A percentile compares a stretch with the other conserved stretches of the same genome.
phyloP scores from a whole-genome alignment of 1,140 invertebrate genomes.

The Drosophila nigrodunni region DNA sequence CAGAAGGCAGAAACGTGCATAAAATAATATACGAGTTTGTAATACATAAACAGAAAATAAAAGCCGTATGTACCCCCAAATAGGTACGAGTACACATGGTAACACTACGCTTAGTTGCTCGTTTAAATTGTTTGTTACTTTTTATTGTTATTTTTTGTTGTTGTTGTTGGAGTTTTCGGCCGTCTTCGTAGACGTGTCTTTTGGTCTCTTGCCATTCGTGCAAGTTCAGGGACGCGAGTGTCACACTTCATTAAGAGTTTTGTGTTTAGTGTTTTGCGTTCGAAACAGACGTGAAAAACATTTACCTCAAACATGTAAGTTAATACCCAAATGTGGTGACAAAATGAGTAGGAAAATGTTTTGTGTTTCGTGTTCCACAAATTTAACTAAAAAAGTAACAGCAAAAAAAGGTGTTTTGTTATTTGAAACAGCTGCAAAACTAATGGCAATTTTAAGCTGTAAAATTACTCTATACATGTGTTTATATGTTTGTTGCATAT shows the following conservation, averaged over 20 bases:
- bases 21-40: conserved; percentile 36
- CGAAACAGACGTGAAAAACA: conserved; percentile 15
- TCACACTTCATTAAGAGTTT: conserved; percentile 34
- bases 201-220: conserved; percentile 31
- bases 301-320: conserved; percentile 3
- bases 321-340: conserved; percentile 4
- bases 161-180: conserved; percentile 2
- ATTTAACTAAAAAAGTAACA: conserved; percentile 7
- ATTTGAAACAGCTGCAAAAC: conserved; percentile 23
- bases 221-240: conserved; percentile 68
- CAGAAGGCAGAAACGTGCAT: conserved; percentile 57
- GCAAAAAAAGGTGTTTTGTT: neutral
- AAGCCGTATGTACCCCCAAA: conserved; percentile 14
- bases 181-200: conserved; percentile 27
- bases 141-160: neutral
- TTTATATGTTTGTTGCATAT: neutral
- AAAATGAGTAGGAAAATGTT: conserved; percentile 6
- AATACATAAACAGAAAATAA: conserved; percentile 39
- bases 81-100: conserved; percentile 24
- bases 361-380: neutral
- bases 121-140: conserved; percentile 19
- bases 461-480: neutral
- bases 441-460: neutral
- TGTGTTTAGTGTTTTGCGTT: conserved; percentile 12
- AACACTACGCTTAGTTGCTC: conserved; percentile 27